phyloP scores from a whole-genome alignment of 2,113 vertebrate genomes.

The Zosterops lateralis region DNA sequence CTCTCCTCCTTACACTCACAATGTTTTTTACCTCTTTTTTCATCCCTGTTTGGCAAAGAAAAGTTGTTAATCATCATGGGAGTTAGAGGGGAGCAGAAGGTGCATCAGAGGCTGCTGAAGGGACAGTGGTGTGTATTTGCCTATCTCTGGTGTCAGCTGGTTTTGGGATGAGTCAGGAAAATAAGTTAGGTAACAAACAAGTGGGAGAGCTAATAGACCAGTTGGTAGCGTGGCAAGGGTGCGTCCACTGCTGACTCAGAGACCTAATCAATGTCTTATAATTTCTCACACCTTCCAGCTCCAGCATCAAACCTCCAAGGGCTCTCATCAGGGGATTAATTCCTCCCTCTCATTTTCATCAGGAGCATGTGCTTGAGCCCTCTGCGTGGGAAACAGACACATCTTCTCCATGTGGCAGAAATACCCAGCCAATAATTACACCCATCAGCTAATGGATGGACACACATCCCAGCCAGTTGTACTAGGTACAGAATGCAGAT shows the following conservation, averaged over 20 bases:
- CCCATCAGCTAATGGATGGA: not conserved
- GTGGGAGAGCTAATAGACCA: not conserved
- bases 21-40: not conserved
- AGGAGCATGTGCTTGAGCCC: not conserved
- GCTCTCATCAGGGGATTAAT: not conserved
- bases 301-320: not conserved
- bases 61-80: not conserved
- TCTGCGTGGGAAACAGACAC: not conserved
- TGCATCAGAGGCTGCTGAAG: not conserved
- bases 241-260: not conserved
- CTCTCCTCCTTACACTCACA: not conserved
- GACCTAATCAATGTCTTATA: not conserved
- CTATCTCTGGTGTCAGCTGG: not conserved
- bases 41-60: not conserved
- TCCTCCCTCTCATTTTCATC: not conserved
- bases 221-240: not conserved
- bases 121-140: not conserved
- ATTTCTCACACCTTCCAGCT: slow-evolving; percentile 1
- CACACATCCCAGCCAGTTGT: not conserved
- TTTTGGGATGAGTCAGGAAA: slow-evolving; percentile 11
- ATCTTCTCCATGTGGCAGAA: not conserved
- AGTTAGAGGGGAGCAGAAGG: not conserved
- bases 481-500: not conserved
- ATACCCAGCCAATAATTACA: not conserved
- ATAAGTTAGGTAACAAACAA: slow-evolving; percentile 1